Evolutionary conservation across 2,797 vertebrate genomes (phyloP), one percentile per base, ranked within the genome.

Genomic region (Coracias cyanogaster): DNA sequence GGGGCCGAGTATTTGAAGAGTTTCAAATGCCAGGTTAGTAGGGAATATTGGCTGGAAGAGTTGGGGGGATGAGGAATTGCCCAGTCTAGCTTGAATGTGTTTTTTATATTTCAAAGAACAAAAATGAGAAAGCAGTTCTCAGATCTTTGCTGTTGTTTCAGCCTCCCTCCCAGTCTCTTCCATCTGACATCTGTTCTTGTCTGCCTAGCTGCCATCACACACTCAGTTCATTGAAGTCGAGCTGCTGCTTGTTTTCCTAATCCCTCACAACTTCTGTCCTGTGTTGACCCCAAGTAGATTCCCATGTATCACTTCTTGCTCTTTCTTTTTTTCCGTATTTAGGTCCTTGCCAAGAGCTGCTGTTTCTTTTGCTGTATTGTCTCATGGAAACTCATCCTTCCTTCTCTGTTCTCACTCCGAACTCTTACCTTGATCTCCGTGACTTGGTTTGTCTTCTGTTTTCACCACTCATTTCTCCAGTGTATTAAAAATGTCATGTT

Each of bases 11-110:
- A 98, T 97, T 97, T 98, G 95, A 98, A 98, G 95, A 98, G 90
- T 94, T 98, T 98, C 96, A 98, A 98, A 98, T 98, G 98, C 96
- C 98, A 98, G 98, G 98, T 98, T 96, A 94, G 95, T 96, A 82
- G 91, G 89, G 60, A 94, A 62, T 85, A 41, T 7, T 84, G 93
- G 21, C 74, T 86, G 72, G 74, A 93, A 64, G 71, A 94, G 41
- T 29, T 94, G 85, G 77, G 93, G 70, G 88, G 57, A 43, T 89
- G 74, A 94, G 52, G 66, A 66, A 58, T 72, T 85, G 52, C 19
- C 26, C 39, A 65, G 20, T 74, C 29, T 84, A 54, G 70, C 35
- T 90, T 29, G 17, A 91, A 49, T 87, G 64, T 88, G 1, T 21
- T 57, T 21, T 57, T 79, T 82, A 25, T 73, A 82, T 87, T 51